Conservation (phyloP, 1,140 invertebrate genomes). For the Mya arenaria region DNA sequence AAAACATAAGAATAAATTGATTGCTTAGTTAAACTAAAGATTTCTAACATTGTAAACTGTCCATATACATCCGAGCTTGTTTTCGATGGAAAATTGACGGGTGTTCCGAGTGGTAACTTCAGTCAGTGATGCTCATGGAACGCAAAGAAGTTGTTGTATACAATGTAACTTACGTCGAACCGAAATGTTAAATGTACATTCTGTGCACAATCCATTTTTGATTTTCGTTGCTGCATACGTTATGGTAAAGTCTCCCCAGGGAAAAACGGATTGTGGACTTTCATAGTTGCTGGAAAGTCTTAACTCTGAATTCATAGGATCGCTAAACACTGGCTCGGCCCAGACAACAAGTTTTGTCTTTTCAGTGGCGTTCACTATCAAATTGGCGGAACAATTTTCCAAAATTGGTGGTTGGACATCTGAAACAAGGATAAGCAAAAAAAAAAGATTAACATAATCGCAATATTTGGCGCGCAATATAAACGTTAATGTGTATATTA, state of each 20-base stretch:
- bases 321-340: background rate
- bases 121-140: no score
- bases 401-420: conserved; percentile 13
- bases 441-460: background rate
- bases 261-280: background rate
- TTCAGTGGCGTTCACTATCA: conserved; percentile 1
- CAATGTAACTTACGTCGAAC: conserved; percentile 28
- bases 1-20: background rate
- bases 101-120: no score
- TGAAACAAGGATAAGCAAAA: background rate
- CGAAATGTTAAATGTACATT: conserved; percentile 37
- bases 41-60: no score
- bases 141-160: background rate
- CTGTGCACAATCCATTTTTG: conserved; percentile 33
- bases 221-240: conserved; percentile 32
- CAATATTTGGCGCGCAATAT: background rate
- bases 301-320: background rate
- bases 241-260: conserved; percentile 45
- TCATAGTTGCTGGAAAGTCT: conserved; percentile 18
- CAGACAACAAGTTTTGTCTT: background rate
- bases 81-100: no score
- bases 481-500: background rate
- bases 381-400: background rate
- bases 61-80: no score
- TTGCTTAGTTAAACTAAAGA: no score